phyloP scores from a whole-genome alignment of 1,140 invertebrate genomes.

The Zaprionus camerounensis region DNA sequence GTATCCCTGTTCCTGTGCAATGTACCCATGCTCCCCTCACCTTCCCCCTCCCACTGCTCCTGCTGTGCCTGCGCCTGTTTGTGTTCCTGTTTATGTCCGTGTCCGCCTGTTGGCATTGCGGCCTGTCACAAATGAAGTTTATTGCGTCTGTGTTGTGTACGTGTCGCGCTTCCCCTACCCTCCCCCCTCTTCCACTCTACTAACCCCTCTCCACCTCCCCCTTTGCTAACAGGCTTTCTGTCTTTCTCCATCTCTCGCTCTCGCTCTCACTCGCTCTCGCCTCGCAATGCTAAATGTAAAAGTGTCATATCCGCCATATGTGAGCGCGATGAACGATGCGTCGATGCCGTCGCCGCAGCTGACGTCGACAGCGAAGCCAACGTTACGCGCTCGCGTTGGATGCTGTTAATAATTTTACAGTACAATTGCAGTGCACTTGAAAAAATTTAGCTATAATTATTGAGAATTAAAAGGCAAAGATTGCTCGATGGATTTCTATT shows the following conservation, averaged over 20 bases:
- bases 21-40: background rate
- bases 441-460: background rate
- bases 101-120: constrained; percentile 68
- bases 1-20: constrained; percentile 26
- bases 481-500: background rate
- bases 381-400: constrained; percentile 36
- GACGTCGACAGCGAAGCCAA: constrained; percentile 13
- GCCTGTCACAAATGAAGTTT: constrained; percentile 79
- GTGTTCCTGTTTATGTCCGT: constrained; percentile 51
- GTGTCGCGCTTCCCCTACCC: constrained; percentile 35
- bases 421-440: constrained; percentile 56
- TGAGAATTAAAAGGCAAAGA: background rate
- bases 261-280: background rate
- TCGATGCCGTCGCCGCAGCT: constrained; percentile 57
- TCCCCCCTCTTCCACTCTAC: background rate
- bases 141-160: constrained; percentile 72
- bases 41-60: background rate
- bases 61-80: constrained; percentile 18
- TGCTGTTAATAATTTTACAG: constrained; percentile 74
- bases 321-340: constrained; percentile 79
- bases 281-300: constrained; percentile 70
- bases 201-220: background rate
- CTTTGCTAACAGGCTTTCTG: constrained; percentile 11
- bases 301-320: constrained; percentile 82
- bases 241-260: constrained; percentile 7